Evolutionary conservation across 92 coral and sea anemone species (phyloP).

Genomic region (Zoanthus solanderi): DNA sequence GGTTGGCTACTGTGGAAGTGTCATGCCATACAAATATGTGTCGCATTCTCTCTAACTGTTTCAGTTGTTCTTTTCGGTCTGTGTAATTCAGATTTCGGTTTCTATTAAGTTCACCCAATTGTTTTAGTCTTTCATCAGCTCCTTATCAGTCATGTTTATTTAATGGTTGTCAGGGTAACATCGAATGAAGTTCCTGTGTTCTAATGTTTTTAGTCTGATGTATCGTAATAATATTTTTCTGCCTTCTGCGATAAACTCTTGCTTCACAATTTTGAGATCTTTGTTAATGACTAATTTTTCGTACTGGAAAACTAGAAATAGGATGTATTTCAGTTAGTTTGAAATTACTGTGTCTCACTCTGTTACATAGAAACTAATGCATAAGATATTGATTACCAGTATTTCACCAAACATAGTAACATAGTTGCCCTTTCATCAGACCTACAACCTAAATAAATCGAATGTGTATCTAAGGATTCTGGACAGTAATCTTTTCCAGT

Average conservation of each 20-base stretch:
- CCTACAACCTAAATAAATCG: not conserved
- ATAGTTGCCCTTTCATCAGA: not conserved
- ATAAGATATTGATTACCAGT: not conserved
- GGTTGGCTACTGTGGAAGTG: constrained; percentile 36
- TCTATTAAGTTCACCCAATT: constrained; percentile 29
- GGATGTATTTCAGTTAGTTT: not conserved
- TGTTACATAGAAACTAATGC: not conserved
- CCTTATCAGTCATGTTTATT: not conserved
- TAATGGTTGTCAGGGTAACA: constrained; percentile 33
- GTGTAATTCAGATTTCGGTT: not conserved
- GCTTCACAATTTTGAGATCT: not conserved
- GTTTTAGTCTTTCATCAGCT: constrained; percentile 11
- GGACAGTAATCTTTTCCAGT: not conserved
- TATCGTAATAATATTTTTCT: constrained; percentile 30
- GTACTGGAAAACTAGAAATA: not conserved
- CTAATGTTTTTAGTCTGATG: constrained; percentile 38
- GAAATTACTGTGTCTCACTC: not conserved
- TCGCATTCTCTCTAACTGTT: not conserved
- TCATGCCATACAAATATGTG: not conserved
- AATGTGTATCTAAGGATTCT: not conserved
- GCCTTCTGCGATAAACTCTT: constrained; percentile 29
- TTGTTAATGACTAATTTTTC: constrained; percentile 5
- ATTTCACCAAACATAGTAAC: not conserved
- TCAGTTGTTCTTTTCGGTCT: not conserved
- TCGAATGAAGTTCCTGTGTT: constrained; percentile 44